phyloP scores from a whole-genome alignment of 2,797 vertebrate species.

The Perodicticus potto region DNA sequence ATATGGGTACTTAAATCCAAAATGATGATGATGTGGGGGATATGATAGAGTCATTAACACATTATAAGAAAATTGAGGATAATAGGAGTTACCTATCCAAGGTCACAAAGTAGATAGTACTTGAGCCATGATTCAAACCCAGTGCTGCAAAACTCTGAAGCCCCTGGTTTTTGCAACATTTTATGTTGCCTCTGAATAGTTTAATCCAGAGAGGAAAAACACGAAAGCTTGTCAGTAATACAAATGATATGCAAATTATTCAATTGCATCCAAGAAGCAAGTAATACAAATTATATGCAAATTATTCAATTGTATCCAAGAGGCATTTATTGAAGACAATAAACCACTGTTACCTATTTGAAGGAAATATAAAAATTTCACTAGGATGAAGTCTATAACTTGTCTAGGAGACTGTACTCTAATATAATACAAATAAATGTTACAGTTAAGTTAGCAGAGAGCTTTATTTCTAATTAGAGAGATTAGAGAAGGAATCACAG shows the following conservation, averaged over 20 bases:
- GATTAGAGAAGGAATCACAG: background rate
- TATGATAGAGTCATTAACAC: background rate
- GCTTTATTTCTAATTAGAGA: background rate
- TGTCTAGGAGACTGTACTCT: background rate
- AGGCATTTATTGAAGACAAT: constrained; percentile 10
- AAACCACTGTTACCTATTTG: background rate
- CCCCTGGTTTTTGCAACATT: background rate
- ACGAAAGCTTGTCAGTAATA: background rate
- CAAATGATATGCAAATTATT: background rate
- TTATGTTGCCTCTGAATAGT: background rate
- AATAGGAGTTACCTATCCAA: background rate
- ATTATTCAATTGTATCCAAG: background rate
- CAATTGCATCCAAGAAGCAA: background rate
- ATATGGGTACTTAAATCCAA: constrained; percentile 16
- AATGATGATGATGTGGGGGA: background rate
- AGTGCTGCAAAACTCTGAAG: background rate
- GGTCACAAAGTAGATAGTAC: background rate
- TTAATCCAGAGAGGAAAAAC: constrained; percentile 11
- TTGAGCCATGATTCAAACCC: background rate
- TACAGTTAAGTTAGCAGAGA: background rate
- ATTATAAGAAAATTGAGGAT: constrained; percentile 17
- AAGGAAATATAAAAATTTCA: background rate
- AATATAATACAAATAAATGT: background rate
- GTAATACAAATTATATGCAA: background rate
- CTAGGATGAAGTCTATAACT: background rate